Evolutionary conservation across 1,140 invertebrate genomes (phyloP), one percentile per base, ranked within the genome.

Genomic region (Portunus trituberculatus): DNA sequence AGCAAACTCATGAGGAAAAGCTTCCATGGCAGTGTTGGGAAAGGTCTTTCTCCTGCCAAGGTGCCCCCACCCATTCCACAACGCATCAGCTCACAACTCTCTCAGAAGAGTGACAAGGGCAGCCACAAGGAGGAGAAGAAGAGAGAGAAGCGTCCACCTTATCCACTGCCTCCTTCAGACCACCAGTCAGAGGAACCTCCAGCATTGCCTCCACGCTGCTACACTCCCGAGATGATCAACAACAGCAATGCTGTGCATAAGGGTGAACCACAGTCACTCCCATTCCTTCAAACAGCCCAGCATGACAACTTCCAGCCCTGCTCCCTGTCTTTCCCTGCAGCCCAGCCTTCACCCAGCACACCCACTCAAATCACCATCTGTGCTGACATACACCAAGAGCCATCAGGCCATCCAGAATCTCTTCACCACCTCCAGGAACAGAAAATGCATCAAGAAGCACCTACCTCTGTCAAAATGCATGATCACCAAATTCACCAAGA

Each of bases 1-100:
- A 99, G 98, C 97, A 98, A 98, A 96, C 97, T 99, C 86, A 99
- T 99, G 98, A 97, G 98, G 96, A 99, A 99, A 96, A 99, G 98
- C 97, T 98, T 99, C 97, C 98, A 99, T 97, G 98, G 98, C 45
- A 99, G 98, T 96, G 98, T 98, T 8, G 98, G 98, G 0, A 98
- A 98, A 97, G 98, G 98, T 96, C 97, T 98, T 94, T 98, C 98
- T 45, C 98, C 98, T 92, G 98, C 98, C 45, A 96, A 94, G 76
- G 98, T 99, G 28, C 98, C 98, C 20, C 98, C 98, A 95, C 98
- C 98, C 20, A 98, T 98, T 86, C 98, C 98, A 88, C 97, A 99
- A 96, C 97, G 98, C 93, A 99, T 98, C 96, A 98, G 98, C 97
- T 99, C 98, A 96, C 98, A 98, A 96, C 97, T 98, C 7, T 95